Evolutionary conservation across 2,888 invertebrate species (phyloP).

Genomic region (Agrypnus murinus): DNA sequence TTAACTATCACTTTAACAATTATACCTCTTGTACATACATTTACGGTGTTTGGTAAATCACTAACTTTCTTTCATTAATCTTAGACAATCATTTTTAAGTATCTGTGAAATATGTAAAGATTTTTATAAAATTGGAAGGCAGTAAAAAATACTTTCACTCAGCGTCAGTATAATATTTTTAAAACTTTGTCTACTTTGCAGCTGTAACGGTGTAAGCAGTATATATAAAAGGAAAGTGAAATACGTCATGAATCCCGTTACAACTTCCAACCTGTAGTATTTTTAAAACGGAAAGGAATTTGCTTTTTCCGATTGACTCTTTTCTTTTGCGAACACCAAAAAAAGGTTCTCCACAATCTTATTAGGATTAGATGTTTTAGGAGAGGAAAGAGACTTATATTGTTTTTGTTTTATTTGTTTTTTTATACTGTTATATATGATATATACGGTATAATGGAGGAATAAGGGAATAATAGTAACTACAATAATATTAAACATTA

Average conservation of each 20-base stretch:
- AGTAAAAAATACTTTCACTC: slow-evolving; percentile 26
- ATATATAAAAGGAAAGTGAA: slow-evolving; percentile 13
- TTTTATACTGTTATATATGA: too few species aligned
- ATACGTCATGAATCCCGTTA: slow-evolving; percentile 1
- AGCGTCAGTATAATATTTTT: slow-evolving; percentile 5
- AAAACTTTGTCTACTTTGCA: background rate
- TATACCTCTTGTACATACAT: too few species aligned
- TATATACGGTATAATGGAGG: too few species aligned
- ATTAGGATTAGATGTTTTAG: too few species aligned
- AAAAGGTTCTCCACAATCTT: too few species aligned
- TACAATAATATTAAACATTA: too few species aligned
- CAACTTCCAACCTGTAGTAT: background rate
- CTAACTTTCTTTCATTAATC: slow-evolving; percentile 21
- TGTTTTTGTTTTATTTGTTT: too few species aligned
- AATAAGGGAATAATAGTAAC: too few species aligned
- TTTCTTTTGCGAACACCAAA: too few species aligned
- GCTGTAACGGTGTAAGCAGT: slow-evolving; percentile 5
- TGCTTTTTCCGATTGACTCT: too few species aligned
- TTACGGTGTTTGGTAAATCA: background rate
- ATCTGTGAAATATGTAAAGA: background rate
- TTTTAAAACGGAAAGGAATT: too few species aligned
- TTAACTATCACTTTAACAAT: slow-evolving; percentile 1
- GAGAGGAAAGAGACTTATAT: too few species aligned
- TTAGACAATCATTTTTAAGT: background rate
- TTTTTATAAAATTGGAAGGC: background rate